These are phyloP conservation scores for Rissa tridactyla DNA, from an alignment of 2,113 vertebrate species.

Conservation along the genomic window DNA sequence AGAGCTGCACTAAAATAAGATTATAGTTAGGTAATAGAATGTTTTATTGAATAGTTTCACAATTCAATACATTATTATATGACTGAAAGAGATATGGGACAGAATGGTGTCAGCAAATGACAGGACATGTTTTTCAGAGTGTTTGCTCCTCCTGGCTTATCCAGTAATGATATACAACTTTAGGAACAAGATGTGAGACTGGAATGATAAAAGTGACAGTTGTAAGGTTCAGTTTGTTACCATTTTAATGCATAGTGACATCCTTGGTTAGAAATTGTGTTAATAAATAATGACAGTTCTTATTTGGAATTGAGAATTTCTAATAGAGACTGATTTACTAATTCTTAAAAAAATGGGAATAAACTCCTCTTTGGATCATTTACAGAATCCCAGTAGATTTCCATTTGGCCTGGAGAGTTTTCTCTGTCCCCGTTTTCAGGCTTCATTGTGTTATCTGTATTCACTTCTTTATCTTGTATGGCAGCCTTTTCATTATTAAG, in stretches of 20 bases:
- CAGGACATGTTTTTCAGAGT: background rate
- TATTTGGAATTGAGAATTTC: background rate
- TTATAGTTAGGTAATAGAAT: background rate
- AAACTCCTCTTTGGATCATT: background rate
- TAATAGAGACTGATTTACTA: background rate
- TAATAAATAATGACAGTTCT: background rate
- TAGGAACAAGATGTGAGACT: background rate
- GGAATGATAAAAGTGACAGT: background rate
- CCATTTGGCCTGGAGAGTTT: constrained; percentile 38
- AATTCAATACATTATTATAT: background rate
- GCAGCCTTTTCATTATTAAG: constrained; percentile 36
- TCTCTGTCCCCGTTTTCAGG: constrained; percentile 8
- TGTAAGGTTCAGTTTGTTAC: background rate
- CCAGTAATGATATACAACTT: background rate
- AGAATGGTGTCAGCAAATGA: background rate
- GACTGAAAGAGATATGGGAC: background rate
- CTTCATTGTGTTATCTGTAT: constrained; percentile 16
- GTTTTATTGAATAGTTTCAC: background rate
- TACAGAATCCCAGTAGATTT: constrained; percentile 19
- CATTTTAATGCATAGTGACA: background rate
- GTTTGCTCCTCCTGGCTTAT: background rate
- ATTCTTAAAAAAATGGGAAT: background rate
- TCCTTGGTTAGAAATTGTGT: background rate
- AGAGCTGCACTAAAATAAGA: background rate
- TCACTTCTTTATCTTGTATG: constrained; percentile 19